phyloP scores from a whole-genome alignment of 1,140 invertebrate genomes.

The Scaptomyza hsui region DNA sequence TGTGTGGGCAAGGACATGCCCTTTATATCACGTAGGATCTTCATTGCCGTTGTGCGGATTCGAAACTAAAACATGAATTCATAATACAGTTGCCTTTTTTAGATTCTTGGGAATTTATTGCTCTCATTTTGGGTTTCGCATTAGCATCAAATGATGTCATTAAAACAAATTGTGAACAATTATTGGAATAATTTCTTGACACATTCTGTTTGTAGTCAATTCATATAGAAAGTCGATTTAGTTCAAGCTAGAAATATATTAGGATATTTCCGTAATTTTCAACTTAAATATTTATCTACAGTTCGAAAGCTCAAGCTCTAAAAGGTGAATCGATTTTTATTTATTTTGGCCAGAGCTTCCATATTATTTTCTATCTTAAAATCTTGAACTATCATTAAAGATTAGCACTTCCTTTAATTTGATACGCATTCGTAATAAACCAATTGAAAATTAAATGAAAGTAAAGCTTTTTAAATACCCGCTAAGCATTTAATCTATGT shows the following conservation, averaged over 20 bases:
- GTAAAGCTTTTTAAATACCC: background rate
- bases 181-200: background rate
- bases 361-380: too few relatives aligned
- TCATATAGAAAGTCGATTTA: too few relatives aligned
- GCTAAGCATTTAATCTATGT: conserved; percentile 7
- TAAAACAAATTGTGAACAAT: conserved; percentile 3
- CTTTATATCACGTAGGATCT: conserved; percentile 48
- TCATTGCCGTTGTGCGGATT: conserved; percentile 30
- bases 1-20: conserved; percentile 40
- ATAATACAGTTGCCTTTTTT: background rate
- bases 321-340: too few relatives aligned
- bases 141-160: conserved; percentile 16
- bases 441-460: background rate
- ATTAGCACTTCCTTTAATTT: background rate
- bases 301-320: too few relatives aligned
- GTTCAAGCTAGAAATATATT: too few relatives aligned
- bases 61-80: background rate
- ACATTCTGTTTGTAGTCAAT: too few relatives aligned
- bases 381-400: background rate
- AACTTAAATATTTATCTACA: too few relatives aligned
- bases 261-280: too few relatives aligned
- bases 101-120: background rate
- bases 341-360: too few relatives aligned
- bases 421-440: background rate
- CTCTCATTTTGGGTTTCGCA: background rate